phyloP scores from a whole-genome alignment of 2,797 vertebrate species.

The Onychomys leucogaster region DNA sequence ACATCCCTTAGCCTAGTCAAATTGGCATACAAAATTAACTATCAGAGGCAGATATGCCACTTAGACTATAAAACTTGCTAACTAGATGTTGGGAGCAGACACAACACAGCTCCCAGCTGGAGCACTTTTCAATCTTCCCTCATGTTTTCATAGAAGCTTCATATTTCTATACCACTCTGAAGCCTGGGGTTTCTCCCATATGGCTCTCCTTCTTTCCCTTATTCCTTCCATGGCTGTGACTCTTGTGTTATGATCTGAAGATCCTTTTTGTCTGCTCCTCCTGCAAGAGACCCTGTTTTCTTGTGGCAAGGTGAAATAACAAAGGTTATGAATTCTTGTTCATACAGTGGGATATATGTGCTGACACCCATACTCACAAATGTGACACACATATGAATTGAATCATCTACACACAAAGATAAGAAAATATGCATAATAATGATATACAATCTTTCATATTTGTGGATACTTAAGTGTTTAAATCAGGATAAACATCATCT shows the following conservation, averaged over 20 bases:
- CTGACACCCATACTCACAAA: background rate
- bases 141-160: background rate
- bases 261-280: background rate
- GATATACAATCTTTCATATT: background rate
- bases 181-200: background rate
- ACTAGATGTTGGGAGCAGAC: fast-evolving
- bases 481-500: background rate
- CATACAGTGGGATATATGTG: background rate
- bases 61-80: background rate
- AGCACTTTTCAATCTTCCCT: background rate
- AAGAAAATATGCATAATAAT: background rate
- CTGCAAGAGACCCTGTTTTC: background rate
- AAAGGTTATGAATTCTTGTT: background rate
- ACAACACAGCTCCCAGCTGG: background rate
- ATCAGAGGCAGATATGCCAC: too few relatives aligned
- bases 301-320: background rate
- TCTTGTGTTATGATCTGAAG: background rate
- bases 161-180: background rate
- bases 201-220: background rate
- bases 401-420: background rate
- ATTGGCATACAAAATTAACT: background rate
- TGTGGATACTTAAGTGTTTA: background rate
- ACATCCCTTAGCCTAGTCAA: background rate
- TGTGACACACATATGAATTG: background rate
- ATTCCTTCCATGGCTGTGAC: background rate